Evolutionary conservation across 2,113 vertebrate species (phyloP).

Genomic region (Halichoerus grypus): DNA sequence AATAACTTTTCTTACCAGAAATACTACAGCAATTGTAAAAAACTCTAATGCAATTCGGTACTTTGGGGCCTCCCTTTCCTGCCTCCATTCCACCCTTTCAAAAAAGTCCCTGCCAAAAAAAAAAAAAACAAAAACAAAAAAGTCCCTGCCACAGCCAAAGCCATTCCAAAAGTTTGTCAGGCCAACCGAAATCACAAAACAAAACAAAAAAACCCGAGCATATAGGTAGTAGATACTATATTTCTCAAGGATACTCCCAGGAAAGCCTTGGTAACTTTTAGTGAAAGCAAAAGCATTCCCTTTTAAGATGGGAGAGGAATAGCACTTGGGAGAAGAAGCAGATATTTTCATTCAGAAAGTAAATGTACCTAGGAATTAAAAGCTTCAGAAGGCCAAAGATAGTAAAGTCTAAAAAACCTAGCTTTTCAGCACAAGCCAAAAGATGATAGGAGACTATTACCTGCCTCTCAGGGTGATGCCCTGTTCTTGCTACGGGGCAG

Average conservation of each 20-base stretch:
- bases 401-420: not conserved
- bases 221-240: not conserved
- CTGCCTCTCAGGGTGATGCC: rapidly evolving
- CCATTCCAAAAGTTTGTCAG: constrained; percentile 50
- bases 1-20: constrained; percentile 85
- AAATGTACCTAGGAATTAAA: constrained; percentile 11
- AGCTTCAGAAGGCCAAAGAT: not conserved
- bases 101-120: constrained; percentile 40
- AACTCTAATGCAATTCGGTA: constrained; percentile 57
- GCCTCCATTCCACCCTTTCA: constrained; percentile 5
- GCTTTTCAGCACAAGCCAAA: not conserved
- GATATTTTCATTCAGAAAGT: constrained; percentile 54
- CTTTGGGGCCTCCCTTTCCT: not conserved
- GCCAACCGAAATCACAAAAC: constrained; percentile 58
- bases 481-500: constrained; percentile 27
- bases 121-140: too few species aligned
- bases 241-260: constrained; percentile 47
- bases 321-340: constrained; percentile 4
- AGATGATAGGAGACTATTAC: not conserved
- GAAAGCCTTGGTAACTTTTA: constrained; percentile 41
- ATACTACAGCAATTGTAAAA: constrained; percentile 76
- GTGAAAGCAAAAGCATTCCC: constrained; percentile 50
- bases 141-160: constrained; percentile 29
- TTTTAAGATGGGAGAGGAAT: not conserved
- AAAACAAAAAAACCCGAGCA: constrained; percentile 42